phyloP scores from a whole-genome alignment of 2,113 vertebrate species.

The Coptodon bakossiorum region DNA sequence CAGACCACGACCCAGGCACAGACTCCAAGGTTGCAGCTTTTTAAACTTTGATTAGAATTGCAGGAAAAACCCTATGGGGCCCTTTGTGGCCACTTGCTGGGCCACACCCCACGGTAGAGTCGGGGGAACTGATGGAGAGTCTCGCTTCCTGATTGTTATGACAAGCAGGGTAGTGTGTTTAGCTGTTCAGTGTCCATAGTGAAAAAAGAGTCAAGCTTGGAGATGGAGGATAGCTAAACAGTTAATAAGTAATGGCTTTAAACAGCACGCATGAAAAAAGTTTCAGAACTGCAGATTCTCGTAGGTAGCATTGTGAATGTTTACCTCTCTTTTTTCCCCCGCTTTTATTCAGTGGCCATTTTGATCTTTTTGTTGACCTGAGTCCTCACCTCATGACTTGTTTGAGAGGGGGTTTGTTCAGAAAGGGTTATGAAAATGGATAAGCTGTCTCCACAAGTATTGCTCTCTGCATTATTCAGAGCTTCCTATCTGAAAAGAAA shows the following conservation, averaged over 20 bases:
- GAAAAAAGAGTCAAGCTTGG: neutral
- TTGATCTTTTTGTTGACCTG: conserved; percentile 15
- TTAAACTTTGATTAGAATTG: conserved; percentile 65
- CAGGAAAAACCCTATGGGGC: conserved; percentile 56
- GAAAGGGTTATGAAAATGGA: conserved; percentile 44
- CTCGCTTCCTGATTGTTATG: conserved; percentile 32
- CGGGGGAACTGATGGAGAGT: neutral
- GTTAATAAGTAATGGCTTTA: neutral
- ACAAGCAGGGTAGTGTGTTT: conserved; percentile 39
- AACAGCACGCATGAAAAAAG: neutral
- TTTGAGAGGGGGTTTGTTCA: neutral
- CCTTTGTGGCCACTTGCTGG: neutral
- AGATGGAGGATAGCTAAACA: neutral
- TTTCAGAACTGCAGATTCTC: neutral
- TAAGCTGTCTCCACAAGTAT: conserved; percentile 32
- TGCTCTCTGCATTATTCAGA: conserved; percentile 49
- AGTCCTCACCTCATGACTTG: conserved; percentile 14
- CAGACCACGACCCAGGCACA: conserved; percentile 16
- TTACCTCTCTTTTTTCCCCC: neutral
- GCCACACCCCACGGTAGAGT: conserved; percentile 7
- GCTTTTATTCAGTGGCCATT: conserved; percentile 4
- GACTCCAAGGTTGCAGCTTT: conserved; percentile 60
- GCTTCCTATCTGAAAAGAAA: conserved; percentile 8
- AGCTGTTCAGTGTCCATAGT: conserved; percentile 9
- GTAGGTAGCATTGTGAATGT: neutral